These are phyloP conservation scores for Nymphalis polychloros DNA, from an alignment of 2,888 invertebrate genomes.

Conservation along the genomic window DNA sequence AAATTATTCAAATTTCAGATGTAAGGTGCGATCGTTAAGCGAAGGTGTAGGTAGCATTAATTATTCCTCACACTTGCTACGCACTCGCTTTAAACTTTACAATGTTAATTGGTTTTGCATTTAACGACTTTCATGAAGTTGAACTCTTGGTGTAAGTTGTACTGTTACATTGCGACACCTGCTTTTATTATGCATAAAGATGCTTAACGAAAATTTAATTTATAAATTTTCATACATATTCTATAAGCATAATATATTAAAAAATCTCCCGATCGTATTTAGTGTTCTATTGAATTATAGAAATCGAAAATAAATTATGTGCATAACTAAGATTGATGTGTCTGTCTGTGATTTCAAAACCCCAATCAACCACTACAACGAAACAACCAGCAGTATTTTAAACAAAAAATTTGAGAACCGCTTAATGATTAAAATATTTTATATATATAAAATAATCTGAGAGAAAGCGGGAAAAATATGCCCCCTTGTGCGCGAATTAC, in stretches of 20 bases:
- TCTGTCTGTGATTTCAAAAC: no score
- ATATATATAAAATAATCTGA: no score
- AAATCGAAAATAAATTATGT: no score
- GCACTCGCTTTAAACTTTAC: constrained; percentile 6
- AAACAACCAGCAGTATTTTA: no score
- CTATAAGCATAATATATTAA: neutral
- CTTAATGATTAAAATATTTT: no score
- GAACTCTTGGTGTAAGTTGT: constrained; percentile 4
- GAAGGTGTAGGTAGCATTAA: constrained; percentile 9
- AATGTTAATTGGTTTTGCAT: constrained; percentile 13
- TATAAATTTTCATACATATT: no score
- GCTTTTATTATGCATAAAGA: constrained; percentile 1
- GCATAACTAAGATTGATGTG: no score
- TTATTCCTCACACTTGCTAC: constrained; percentile 8
- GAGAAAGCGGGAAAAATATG: no score
- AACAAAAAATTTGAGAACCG: no score
- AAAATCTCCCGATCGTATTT: neutral
- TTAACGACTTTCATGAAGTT: constrained; percentile 10
- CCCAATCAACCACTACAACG: no score
- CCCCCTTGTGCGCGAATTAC: no score
- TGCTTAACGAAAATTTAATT: neutral
- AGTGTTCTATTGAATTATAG: no score
- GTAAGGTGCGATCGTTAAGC: neutral
- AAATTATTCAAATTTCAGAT: neutral
- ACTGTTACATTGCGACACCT: neutral